phyloP scores from a whole-genome alignment of 2,888 invertebrate genomes.

The Osmoderma eremita region DNA sequence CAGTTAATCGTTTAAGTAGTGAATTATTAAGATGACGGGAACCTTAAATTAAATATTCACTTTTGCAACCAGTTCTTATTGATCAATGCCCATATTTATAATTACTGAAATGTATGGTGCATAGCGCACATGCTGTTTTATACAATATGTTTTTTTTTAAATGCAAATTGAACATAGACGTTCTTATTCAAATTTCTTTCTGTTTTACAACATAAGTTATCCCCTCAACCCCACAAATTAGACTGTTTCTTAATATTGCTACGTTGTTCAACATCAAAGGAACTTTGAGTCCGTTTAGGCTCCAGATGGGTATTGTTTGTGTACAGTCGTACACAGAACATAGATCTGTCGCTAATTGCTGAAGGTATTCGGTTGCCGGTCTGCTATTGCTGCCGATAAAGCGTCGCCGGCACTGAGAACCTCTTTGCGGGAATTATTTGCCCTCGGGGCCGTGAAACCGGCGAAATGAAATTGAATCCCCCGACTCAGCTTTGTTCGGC shows the following conservation, averaged over 20 bases:
- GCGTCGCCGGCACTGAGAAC: neutral
- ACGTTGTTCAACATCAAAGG: neutral
- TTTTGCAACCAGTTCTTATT: too few relatives aligned
- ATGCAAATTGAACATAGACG: too few relatives aligned
- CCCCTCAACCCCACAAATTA: too few relatives aligned
- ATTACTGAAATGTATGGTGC: too few relatives aligned
- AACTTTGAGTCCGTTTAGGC: neutral
- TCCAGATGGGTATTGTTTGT: conserved; percentile 4
- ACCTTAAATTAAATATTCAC: too few relatives aligned
- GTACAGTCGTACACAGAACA: neutral
- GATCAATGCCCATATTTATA: too few relatives aligned
- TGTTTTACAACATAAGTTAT: neutral
- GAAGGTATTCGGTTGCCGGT: conserved; percentile 17
- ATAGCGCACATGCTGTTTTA: too few relatives aligned
- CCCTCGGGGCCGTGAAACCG: neutral
- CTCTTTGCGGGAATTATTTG: conserved; percentile 18
- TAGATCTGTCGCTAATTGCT: conserved; percentile 1
- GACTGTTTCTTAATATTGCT: too few relatives aligned
- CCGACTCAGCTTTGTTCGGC: conserved; percentile 4
- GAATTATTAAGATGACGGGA: too few relatives aligned
- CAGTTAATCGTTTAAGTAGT: too few relatives aligned
- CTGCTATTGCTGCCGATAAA: conserved; percentile 18
- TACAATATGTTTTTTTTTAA: too few relatives aligned
- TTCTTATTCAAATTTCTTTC: neutral
- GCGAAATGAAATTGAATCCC: conserved; percentile 19